Conservation (phyloP, 2,797 vertebrate genomes). For the Tenualosa thibaudeaui region DNA sequence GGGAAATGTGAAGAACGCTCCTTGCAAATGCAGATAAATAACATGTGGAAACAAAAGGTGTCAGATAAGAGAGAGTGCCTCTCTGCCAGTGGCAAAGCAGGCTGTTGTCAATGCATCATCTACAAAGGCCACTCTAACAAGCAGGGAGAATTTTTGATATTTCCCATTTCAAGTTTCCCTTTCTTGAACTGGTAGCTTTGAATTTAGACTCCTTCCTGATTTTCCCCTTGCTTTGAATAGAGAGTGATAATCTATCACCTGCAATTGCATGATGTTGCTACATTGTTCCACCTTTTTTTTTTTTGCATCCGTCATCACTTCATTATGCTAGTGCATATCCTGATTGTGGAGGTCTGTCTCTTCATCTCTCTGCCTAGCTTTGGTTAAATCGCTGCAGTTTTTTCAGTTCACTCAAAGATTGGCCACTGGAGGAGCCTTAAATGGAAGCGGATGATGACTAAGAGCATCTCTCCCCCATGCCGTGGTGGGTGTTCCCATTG, state of each 20-base stretch:
- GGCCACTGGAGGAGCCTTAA: background rate
- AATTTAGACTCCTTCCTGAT: slow-evolving; percentile 14
- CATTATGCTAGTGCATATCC: background rate
- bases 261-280: slow-evolving; percentile 21
- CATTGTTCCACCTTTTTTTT: slow-evolving; percentile 3
- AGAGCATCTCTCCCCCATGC: background rate
- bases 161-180: background rate
- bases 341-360: background rate
- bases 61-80: slow-evolving; percentile 1
- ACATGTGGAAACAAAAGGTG: background rate
- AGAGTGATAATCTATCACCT: background rate
- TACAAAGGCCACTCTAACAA: slow-evolving; percentile 9
- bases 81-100: background rate
- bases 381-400: background rate
- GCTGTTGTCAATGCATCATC: background rate
- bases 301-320: background rate
- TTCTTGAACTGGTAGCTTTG: slow-evolving; percentile 9
- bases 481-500: slow-evolving; percentile 18
- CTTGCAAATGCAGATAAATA: slow-evolving; percentile 4
- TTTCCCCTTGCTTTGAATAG: background rate
- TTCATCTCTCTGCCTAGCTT: background rate
- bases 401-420: background rate
- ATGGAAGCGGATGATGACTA: slow-evolving; percentile 17
- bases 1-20: background rate
- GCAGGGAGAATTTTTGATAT: slow-evolving; percentile 1